Evolutionary conservation across 2,797 vertebrate genomes (phyloP).

Genomic region (Sciurus vulgaris): DNA sequence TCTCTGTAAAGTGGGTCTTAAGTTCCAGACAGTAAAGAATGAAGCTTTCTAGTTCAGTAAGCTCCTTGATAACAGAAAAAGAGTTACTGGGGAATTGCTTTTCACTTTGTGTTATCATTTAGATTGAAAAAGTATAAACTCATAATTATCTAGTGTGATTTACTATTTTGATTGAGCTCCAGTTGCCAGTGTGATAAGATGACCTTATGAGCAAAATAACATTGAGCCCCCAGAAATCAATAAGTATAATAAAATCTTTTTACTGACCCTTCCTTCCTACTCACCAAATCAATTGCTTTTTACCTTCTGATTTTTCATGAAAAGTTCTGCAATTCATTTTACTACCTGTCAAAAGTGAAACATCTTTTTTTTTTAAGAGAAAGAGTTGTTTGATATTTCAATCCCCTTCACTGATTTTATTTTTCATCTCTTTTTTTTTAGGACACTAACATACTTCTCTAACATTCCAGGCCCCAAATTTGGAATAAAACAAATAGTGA

Average conservation of each 20-base stretch:
- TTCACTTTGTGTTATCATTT: conserved; percentile 64
- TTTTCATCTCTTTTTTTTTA: conserved; percentile 23
- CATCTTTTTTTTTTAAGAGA: not conserved
- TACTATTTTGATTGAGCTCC: conserved; percentile 67
- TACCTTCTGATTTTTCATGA: conserved; percentile 63
- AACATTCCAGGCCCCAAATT: not conserved
- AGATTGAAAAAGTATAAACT: conserved; percentile 55
- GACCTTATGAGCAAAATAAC: conserved; percentile 53
- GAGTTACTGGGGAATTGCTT: conserved; percentile 55
- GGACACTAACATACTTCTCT: not conserved
- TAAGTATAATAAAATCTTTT: conserved; percentile 74
- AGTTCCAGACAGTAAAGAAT: conserved; percentile 39
- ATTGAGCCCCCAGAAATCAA: conserved; percentile 73
- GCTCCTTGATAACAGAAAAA: conserved; percentile 42
- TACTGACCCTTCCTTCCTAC: conserved; percentile 65
- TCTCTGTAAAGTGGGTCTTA: conserved; percentile 18
- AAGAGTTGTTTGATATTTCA: conserved; percentile 43
- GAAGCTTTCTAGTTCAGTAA: conserved; percentile 33
- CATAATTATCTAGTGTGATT: conserved; percentile 52
- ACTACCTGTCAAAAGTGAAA: conserved; percentile 66
- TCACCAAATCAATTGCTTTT: conserved; percentile 67
- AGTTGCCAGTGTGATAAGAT: conserved; percentile 31
- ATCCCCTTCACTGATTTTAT: not conserved
- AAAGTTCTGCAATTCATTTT: conserved; percentile 66
- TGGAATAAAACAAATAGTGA: not conserved